phyloP scores from a whole-genome alignment of 1,140 invertebrate genomes.

The Metopolophium dirhodum region DNA sequence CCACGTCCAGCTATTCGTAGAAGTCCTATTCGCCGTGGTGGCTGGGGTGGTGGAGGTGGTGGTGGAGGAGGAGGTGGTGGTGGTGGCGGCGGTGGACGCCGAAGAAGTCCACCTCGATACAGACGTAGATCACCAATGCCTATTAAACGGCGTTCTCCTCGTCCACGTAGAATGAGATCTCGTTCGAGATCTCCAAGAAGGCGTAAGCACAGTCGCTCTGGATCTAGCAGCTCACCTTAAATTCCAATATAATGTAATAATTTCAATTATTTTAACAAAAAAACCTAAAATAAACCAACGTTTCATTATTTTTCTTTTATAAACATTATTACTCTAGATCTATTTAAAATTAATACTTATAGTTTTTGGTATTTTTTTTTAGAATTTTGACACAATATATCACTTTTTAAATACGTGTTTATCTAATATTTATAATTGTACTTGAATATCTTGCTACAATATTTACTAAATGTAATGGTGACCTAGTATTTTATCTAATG shows the following conservation, averaged over 20 bases:
- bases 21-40: constrained; percentile 67
- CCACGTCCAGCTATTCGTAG: constrained; percentile 72
- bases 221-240: constrained; percentile 80
- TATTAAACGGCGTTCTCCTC: constrained; percentile 52
- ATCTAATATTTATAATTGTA: not conserved
- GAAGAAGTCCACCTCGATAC: constrained; percentile 41
- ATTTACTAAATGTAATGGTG: not conserved
- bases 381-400: constrained; percentile 5
- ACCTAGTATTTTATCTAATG: not conserved
- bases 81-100: constrained; percentile 40
- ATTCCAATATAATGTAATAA: not conserved
- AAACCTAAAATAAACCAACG: not conserved
- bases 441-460: not conserved
- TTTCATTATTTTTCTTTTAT: not conserved
- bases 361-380: constrained; percentile 1
- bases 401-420: not conserved
- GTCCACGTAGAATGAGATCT: constrained; percentile 67
- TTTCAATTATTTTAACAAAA: not conserved
- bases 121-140: constrained; percentile 55
- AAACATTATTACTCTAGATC: not conserved
- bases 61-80: constrained; percentile 29
- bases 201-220: constrained; percentile 80
- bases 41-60: constrained; percentile 23
- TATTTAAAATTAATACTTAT: constrained; percentile 8
- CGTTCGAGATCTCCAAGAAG: constrained; percentile 68